Evolutionary conservation across 2,888 invertebrate species (phyloP).

Genomic region (Noctua comes): DNA sequence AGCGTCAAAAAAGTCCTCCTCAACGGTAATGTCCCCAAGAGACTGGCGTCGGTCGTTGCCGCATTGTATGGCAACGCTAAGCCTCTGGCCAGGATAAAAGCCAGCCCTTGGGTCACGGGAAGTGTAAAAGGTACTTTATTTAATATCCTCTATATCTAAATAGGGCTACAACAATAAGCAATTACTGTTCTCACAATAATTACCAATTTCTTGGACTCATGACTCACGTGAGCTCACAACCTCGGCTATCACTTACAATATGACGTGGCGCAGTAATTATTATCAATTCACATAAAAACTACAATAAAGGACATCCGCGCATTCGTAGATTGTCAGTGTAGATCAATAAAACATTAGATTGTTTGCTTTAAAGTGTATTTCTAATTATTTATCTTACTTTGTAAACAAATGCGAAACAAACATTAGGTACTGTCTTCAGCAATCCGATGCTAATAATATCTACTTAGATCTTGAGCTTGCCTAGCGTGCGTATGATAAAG

Average conservation of each 20-base stretch:
- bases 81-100: too few species aligned
- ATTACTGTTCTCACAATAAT: constrained; percentile 4
- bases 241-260: constrained; percentile 5
- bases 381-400: background rate
- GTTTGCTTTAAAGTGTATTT: background rate
- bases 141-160: background rate
- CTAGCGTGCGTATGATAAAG: background rate
- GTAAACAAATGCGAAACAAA: background rate
- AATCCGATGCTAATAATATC: background rate
- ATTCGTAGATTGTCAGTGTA: constrained; percentile 12
- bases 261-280: constrained; percentile 11
- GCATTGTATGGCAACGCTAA: too few species aligned
- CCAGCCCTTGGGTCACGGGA: too few species aligned
- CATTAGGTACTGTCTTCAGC: background rate
- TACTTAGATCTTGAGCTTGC: background rate
- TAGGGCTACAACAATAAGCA: constrained; percentile 7
- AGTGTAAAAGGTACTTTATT: too few species aligned
- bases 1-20: too few species aligned
- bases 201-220: constrained; percentile 9
- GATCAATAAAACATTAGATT: constrained; percentile 27
- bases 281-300: constrained; percentile 19
- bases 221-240: constrained; percentile 25
- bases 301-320: constrained; percentile 42
- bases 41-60: too few species aligned
- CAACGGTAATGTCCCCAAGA: too few species aligned